Evolutionary conservation across 2,888 invertebrate genomes (phyloP).

Genomic region (Perithous albicinctus): DNA sequence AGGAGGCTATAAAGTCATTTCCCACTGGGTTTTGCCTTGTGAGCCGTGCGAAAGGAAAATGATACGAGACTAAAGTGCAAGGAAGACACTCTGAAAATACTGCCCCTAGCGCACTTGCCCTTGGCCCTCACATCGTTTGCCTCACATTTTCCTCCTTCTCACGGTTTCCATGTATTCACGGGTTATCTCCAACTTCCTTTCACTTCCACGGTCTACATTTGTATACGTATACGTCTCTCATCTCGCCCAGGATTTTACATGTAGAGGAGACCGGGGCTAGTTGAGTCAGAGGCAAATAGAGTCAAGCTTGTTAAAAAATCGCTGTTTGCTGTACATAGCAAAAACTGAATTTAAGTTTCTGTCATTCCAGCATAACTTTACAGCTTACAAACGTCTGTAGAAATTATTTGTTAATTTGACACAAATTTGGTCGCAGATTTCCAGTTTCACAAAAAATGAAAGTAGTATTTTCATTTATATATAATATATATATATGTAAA

Average conservation of each 20-base stretch:
- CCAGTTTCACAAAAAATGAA: too few relatives aligned
- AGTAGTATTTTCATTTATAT: too few relatives aligned
- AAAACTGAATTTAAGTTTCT: too few relatives aligned
- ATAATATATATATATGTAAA: too few relatives aligned
- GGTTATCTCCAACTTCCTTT: neutral
- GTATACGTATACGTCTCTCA: slow-evolving; percentile 7
- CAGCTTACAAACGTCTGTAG: too few relatives aligned
- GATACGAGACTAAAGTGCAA: slow-evolving; percentile 47
- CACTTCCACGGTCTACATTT: neutral
- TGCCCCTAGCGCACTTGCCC: neutral
- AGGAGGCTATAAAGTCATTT: slow-evolving; percentile 43
- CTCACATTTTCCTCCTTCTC: slow-evolving; percentile 6
- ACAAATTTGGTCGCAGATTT: too few relatives aligned
- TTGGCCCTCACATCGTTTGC: slow-evolving; percentile 2
- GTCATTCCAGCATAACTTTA: too few relatives aligned
- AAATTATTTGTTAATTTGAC: too few relatives aligned
- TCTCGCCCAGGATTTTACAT: slow-evolving; percentile 16
- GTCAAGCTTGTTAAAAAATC: too few relatives aligned
- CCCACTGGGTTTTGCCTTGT: slow-evolving; percentile 49
- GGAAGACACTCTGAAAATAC: slow-evolving; percentile 42
- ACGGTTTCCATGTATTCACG: slow-evolving; percentile 8
- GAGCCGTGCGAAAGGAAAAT: slow-evolving; percentile 32
- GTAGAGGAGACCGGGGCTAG: too few relatives aligned
- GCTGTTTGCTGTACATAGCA: too few relatives aligned
- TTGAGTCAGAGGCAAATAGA: too few relatives aligned